Evolutionary conservation across 2,888 invertebrate species (phyloP), one percentile per base, ranked within the genome.

Genomic region (Hypselothyrea guttata): DNA sequence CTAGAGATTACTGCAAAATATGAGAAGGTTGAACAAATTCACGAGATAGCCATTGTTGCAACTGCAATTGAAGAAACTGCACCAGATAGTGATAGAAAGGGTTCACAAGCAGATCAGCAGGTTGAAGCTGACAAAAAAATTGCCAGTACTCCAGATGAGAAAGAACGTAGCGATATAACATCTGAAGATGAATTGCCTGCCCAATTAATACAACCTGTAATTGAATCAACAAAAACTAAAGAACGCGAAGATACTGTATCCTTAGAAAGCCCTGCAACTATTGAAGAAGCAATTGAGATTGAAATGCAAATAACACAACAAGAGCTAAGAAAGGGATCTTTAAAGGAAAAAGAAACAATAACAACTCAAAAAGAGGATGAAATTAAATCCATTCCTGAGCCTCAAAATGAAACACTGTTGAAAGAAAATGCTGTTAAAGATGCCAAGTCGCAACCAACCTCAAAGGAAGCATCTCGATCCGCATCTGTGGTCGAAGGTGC

Each of bases 121-220:
- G 9, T 9, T 5, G 5, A 27, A 16, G 11, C 34, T 27, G 71
- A 73, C 16, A 84, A 81, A 28, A 88, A 87, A 69, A 61, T 72
- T 1, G 49, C 65, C 5, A 73, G 63, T 51, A 86, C 86, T 1
- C 85, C 87, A 16, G 86, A 88, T n/a, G 88, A 89, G 53, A 87
- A 85, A 51, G 86, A 87, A 60, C 48, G 75, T 5, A 87, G 89
- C 45, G 87, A 88, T n/a, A 84, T 88, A n/a, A 87, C 90, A 68
- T 91, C 92, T 76, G 86, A 91, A 58, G 86, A 90, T 46, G 81
- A 90, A 44, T 64, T 90, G 37, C 89, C 89, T 0, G 84, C 66
- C 2, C 85, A 86, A 44, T 49, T 75, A 28, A 70, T 61, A 4
- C 70, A 63, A 2, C 59, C 71, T 18, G 40, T 59, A 9, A 62